Evolutionary conservation across 1,140 invertebrate species (phyloP), one percentile per base, ranked within the genome.

Genomic region (Polyergus mexicanus): DNA sequence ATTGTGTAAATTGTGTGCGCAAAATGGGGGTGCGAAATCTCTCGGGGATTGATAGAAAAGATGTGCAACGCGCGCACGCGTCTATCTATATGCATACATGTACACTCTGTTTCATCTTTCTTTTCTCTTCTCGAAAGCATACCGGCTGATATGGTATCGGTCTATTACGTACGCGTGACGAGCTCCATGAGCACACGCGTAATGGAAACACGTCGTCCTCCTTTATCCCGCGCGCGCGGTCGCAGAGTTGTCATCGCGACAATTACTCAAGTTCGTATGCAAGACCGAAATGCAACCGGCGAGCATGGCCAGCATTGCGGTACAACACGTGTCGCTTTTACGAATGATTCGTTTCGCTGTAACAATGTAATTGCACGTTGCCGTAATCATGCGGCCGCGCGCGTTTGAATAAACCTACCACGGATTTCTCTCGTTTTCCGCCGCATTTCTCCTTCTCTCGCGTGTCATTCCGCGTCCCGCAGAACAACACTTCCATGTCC

Each of bases 1-100:
- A n/a, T n/a, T n/a, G 84, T 89, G 86, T 86, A 87, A 90, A 91
- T 92, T 86, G 87, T 89, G 38, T 44, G 76, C 60, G 56, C 75
- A 85, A 86, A 71, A 87, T 44, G 77, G 19, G 47, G 69, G 38
- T 51, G 81, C 78, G 41, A 81, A 72, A 84, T 80, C 77, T 84
- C 63, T 87, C 84, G 54, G 65, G 35, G 47, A n/a, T 35, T 81
- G 86, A 86, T 74, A 86, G 75, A 81, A 63, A 35, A 72, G 62
- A 86, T 56, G 35, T 35, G 65, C 47, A 7, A n/a, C 56, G 51
- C 47, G 25, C 10, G 13, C 32, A 69, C 35, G 56, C 56, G 35
- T 54, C 28, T 4, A 7, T 16, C 47, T 47, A 28, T 13, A 32
- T 51, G 41, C 5, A 60, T 72, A 7, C 2, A 25, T 10, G 28